phyloP scores from a whole-genome alignment of 2,888 invertebrate genomes.

The Metalampra italica region DNA sequence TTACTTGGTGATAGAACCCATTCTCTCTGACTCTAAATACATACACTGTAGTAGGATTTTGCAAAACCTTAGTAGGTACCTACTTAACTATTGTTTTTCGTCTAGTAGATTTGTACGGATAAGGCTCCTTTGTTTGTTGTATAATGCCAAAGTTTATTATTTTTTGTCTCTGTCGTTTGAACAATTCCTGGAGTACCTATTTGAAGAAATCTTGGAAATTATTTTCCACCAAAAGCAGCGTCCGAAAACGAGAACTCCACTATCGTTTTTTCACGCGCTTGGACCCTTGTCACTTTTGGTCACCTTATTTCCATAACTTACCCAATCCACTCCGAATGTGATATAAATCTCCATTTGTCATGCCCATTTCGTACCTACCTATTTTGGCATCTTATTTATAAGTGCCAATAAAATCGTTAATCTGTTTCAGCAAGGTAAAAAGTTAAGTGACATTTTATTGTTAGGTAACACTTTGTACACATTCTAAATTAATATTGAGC shows the following conservation, averaged over 20 bases:
- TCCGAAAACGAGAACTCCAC: not conserved
- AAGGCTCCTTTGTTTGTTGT: no score
- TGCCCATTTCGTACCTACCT: slow-evolving; percentile 8
- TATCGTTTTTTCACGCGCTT: not conserved
- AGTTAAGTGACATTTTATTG: not conserved
- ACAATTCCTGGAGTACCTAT: no score
- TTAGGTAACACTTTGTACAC: no score
- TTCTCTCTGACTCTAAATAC: no score
- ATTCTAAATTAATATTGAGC: no score
- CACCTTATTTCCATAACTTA: slow-evolving; percentile 8
- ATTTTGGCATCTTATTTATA: slow-evolving; percentile 7
- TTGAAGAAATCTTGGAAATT: not conserved
- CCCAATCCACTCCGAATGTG: slow-evolving; percentile 2
- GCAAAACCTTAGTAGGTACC: no score
- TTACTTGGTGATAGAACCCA: no score
- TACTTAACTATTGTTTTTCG: no score
- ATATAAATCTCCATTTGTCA: slow-evolving; percentile 16
- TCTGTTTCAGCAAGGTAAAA: not conserved
- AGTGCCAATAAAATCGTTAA: not conserved
- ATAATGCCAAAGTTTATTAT: no score
- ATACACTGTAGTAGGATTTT: no score
- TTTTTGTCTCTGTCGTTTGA: no score
- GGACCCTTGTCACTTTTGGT: slow-evolving; percentile 8
- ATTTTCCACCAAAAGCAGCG: not conserved
- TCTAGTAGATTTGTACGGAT: no score